These are phyloP conservation scores for Cremastinae sp. DNA, from an alignment of 2,888 invertebrate genomes.

Conservation along the genomic window DNA sequence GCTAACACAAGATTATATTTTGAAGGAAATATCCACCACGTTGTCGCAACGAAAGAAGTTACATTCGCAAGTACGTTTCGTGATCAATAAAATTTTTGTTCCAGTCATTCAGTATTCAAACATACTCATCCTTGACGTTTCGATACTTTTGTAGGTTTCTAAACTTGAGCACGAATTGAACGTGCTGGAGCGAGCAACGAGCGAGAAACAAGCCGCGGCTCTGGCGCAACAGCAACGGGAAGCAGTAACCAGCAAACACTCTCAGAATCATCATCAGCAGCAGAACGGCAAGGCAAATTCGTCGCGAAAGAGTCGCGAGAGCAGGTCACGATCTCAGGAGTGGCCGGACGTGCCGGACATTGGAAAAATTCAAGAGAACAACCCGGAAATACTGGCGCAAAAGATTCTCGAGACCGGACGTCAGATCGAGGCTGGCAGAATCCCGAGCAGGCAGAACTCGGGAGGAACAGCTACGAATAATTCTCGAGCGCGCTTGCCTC, in stretches of 20 bases:
- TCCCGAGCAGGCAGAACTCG: constrained; percentile 70
- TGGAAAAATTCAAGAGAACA: constrained; percentile 94
- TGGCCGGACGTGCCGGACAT: constrained; percentile 96
- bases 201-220: constrained; percentile 83
- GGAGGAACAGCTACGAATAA: constrained; percentile 58
- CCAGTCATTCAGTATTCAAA: too few species aligned
- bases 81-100: background rate
- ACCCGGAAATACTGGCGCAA: constrained; percentile 93
- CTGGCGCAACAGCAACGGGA: constrained; percentile 76
- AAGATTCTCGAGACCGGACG: constrained; percentile 94
- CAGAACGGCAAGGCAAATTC: constrained; percentile 78
- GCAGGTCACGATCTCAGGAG: constrained; percentile 91
- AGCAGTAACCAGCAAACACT: constrained; percentile 69
- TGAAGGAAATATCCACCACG: constrained; percentile 93
- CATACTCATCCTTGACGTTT: background rate
- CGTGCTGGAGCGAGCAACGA: constrained; percentile 87
- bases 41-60: constrained; percentile 91
- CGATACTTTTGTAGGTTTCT: constrained; percentile 79
- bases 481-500: constrained; percentile 75
- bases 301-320: constrained; percentile 86
- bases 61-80: constrained; percentile 86
- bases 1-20: constrained; percentile 89
- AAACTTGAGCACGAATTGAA: constrained; percentile 90
- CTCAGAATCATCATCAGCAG: constrained; percentile 69
- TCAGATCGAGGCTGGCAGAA: constrained; percentile 92